Evolutionary conservation across 2,113 vertebrate species (phyloP).

Genomic region (Raja brachyura): DNA sequence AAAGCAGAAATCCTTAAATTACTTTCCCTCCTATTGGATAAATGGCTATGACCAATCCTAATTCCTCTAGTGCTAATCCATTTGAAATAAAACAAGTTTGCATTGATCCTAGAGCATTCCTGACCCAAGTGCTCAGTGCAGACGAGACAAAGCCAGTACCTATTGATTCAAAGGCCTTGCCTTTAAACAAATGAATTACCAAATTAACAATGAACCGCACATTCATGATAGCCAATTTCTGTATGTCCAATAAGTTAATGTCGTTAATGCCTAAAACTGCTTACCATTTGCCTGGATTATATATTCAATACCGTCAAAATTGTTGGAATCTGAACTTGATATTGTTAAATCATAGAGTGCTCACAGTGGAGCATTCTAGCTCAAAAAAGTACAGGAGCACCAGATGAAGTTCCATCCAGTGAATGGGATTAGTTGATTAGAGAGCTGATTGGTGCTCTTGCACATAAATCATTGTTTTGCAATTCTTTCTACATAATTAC

Average conservation of each 20-base stretch:
- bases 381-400: not conserved
- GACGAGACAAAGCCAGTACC: not conserved
- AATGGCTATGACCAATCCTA: not conserved
- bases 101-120: not conserved
- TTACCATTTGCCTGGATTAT: not conserved
- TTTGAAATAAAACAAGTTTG: not conserved
- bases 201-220: not conserved
- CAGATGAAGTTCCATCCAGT: not conserved
- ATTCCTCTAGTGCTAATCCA: not conserved
- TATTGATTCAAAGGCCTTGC: not conserved
- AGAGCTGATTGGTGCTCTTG: not conserved
- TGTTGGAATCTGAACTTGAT: not conserved
- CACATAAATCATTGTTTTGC: not conserved
- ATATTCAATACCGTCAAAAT: not conserved
- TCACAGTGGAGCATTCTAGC: not conserved
- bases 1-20: not conserved
- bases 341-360: not conserved
- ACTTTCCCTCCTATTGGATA: not conserved
- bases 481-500: not conserved
- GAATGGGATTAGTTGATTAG: not conserved
- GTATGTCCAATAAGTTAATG: not conserved
- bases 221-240: not conserved
- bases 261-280: not conserved
- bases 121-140: not conserved
- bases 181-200: not conserved